Evolutionary conservation across 2,888 invertebrate species (phyloP), one percentile per base, ranked within the genome.

Genomic region (Cordilura impudica): DNA sequence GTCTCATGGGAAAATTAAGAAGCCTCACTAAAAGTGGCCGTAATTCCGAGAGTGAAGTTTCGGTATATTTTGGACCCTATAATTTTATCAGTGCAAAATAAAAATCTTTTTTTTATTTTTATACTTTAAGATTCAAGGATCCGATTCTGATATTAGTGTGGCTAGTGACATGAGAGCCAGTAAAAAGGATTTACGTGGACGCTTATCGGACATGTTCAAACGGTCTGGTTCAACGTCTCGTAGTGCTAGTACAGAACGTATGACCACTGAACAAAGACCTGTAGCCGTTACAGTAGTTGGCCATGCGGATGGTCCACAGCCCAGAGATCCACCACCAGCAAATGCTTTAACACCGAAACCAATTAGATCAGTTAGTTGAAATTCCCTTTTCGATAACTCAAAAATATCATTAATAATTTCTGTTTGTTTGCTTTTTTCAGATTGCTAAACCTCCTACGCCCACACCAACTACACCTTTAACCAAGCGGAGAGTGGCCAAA

Each of bases 151-250:
- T 83, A 91, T 94, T 87, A 93, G 93, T 83, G 91, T 93, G 31
- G 91, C 92, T 47, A 94, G 94, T 83, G 92, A 92, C 81, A 85
- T 89, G 82, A 90, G 91, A 84, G 91, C 91, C 8, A 94, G 94
- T 86, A 95, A 94, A 89, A 93, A 79, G 23, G 95, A 96, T 90
- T 90, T 96, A 82, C 94, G 95, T 85, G 95, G 95, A 70, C 93
- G 95, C 78, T 90, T 97, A 49, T 94, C 95, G 0, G 96, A 94
- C 81, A 96, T 97, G 92, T 97, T 97, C 86, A 95, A 93, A 87
- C 92, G 95, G 83, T 91, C 91, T 72, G 88, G 91, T 5, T 94
- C 93, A 12, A 90, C 91, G 29, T 92, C 95, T 7, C 92, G 95
- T 71, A 93, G 93, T 73, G 94, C 93, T 85, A 95, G 95, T 75